Percentiles rank a stretch among this genome's conserved stretches.
Conservation (phyloP, 1,140 invertebrate genomes). For the Stegodyphus mimosarum region DNA sequence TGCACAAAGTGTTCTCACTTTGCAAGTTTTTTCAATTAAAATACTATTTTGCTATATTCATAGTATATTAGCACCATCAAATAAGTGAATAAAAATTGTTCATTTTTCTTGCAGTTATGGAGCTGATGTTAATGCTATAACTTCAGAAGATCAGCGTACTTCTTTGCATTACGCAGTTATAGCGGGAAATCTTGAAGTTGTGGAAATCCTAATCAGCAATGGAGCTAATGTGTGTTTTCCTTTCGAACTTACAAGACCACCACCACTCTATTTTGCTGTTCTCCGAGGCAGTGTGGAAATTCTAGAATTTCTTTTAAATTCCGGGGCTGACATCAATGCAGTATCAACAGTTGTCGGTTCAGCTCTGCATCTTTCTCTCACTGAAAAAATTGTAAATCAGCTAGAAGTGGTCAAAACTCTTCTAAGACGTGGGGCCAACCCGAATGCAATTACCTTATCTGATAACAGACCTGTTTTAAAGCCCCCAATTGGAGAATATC, state of each 20-base stretch:
- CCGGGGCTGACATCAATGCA: constrained; percentile 83
- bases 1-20: too few species aligned
- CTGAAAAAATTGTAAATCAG: constrained; percentile 73
- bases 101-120: constrained; percentile 72
- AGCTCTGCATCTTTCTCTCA: constrained; percentile 85
- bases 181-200: constrained; percentile 80
- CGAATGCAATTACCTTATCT: constrained; percentile 81
- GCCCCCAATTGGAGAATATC: constrained; percentile 84
- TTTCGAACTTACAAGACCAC: constrained; percentile 80
- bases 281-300: constrained; percentile 80
- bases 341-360: constrained; percentile 86
- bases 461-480: constrained; percentile 68
- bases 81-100: too few species aligned
- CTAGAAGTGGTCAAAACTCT: constrained; percentile 74
- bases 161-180: constrained; percentile 88
- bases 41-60: too few species aligned
- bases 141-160: constrained; percentile 82
- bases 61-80: too few species aligned
- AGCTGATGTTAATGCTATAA: constrained; percentile 84
- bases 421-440: constrained; percentile 80
- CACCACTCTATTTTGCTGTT: constrained; percentile 85
- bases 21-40: too few species aligned
- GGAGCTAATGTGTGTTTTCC: constrained; percentile 78
- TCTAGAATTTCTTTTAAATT: constrained; percentile 70
- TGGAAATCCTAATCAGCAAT: constrained; percentile 84